Base-by-base conservation (phyloP, 2,888 invertebrate species). In the Hydroisotoma schaefferi region DNA sequence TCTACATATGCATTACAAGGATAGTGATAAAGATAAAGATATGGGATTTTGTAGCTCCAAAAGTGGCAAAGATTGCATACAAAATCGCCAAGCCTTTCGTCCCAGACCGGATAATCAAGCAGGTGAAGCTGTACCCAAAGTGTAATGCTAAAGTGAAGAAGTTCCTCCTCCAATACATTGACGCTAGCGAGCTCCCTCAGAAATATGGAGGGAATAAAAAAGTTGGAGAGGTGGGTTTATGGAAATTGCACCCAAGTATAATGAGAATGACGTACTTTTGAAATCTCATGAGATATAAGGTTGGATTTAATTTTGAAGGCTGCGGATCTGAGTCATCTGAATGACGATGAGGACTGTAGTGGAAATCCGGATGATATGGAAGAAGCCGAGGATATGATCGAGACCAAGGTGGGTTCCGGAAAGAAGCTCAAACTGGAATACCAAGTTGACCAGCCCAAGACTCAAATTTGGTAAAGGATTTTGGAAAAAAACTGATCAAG, bases 351-450 rank as follows among this genome's bases (percentile, higher is more conserved):
- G 22, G 65, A 63, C 26, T 43, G 51, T 44, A 65, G 57, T 46
- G 70, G 70, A 28, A 70, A 70, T 53, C 70, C 70, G 22, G 70
- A 70, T 43, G 70, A 70, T 37, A 54, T 70, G 68, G 70, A 70
- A 47, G 70, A 70, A 26, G 56, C 43, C 25, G 70, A 65, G 29
- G 68, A 70, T 27, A 70, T 70, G 70, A 65, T 68, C 33, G 70
- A 70, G 28, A 58, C 65, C 1, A 70, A 70, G 47, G 51, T 70
- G 18, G 65, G 67, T 40, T 63, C 70, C 40, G 70, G 70, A 47
- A 70, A 70, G 63, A 70, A 70, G 55, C 65, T 67, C 51, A 70
- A 70, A 55, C 55, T 70, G 63, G 70, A 70, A 51, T 70, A 70
- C 38, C 59, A 63, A 49, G 52, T 70, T n/a, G 67, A 65, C 27